These are phyloP conservation scores for Acleris holmiana DNA, from an alignment of 2,888 invertebrate species.

Conservation along the genomic window DNA sequence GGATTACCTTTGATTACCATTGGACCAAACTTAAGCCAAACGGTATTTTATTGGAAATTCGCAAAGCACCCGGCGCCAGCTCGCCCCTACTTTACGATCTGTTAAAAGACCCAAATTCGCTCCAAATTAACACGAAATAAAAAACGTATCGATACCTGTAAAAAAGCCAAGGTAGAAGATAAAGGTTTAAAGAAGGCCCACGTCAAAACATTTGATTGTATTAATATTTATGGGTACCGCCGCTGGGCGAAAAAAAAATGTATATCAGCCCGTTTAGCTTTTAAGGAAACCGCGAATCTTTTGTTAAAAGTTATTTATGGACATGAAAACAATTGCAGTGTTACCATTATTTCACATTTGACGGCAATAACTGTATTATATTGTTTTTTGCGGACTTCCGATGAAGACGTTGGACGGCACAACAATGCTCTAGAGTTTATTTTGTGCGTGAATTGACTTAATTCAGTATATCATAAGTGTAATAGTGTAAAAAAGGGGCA, in stretches of 20 bases:
- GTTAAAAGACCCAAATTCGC: slow-evolving; percentile 83
- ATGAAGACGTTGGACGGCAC: slow-evolving; percentile 70
- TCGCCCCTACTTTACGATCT: slow-evolving; percentile 81
- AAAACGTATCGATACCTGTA: slow-evolving; percentile 77
- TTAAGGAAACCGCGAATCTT: slow-evolving; percentile 83
- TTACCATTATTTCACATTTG: slow-evolving; percentile 82
- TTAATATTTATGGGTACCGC: slow-evolving; percentile 82
- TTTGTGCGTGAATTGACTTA: slow-evolving; percentile 54
- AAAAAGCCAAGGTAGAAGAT: slow-evolving; percentile 81
- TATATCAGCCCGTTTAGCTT: slow-evolving; percentile 83
- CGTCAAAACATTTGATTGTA: slow-evolving; percentile 85
- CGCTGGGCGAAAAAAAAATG: slow-evolving; percentile 81
- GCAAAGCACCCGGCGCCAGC: slow-evolving; percentile 73
- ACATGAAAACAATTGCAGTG: slow-evolving; percentile 81
- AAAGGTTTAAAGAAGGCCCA: slow-evolving; percentile 82
- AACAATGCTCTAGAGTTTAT: slow-evolving; percentile 53
- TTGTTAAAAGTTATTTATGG: slow-evolving; percentile 82
- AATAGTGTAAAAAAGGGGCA: slow-evolving; percentile 28
- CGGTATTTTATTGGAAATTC: neutral
- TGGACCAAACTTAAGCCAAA: neutral
- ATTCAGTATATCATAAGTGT: slow-evolving; percentile 50
- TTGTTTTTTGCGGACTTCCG: slow-evolving; percentile 63
- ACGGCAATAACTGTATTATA: slow-evolving; percentile 80
- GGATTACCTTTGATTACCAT: neutral
- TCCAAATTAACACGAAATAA: slow-evolving; percentile 85